Conservation (phyloP, 2,888 invertebrate genomes). For the Noctua janthina region DNA sequence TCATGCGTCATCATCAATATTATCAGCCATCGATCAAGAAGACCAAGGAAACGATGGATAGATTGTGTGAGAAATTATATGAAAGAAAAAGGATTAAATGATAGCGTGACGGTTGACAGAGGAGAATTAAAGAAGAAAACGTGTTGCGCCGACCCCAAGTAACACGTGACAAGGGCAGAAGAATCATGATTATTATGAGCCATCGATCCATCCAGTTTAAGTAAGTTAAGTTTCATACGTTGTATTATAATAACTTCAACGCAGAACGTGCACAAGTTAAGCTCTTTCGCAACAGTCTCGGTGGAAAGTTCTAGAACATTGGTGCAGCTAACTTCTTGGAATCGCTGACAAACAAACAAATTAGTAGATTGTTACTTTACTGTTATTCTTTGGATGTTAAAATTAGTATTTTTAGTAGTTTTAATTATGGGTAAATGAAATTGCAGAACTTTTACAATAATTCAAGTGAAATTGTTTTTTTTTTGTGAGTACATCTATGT, state of each 20-base stretch:
- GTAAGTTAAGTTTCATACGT: neutral
- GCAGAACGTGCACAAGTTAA: constrained; percentile 28
- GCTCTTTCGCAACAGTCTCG: constrained; percentile 37
- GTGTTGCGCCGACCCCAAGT: no score
- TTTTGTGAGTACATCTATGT: no score
- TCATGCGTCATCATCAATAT: no score
- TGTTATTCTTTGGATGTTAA: neutral
- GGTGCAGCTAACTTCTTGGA: constrained; percentile 45
- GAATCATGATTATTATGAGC: neutral
- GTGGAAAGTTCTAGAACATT: constrained; percentile 49
- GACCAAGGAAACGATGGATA: no score
- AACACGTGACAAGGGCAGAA: no score
- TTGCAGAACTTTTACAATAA: no score
- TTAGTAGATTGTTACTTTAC: constrained; percentile 42
- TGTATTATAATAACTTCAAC: constrained; percentile 15
- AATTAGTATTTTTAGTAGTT: neutral
- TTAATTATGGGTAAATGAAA: neutral
- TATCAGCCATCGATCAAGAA: no score
- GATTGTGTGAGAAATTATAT: no score
- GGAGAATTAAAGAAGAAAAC: no score
- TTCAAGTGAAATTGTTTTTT: neutral
- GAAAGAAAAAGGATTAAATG: no score
- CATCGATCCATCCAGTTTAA: neutral
- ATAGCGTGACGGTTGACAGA: no score
- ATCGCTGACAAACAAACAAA: constrained; percentile 61